These are phyloP conservation scores for Zaprionus ghesquierei DNA, from an alignment of 1,140 invertebrate species.

Conservation along the genomic window DNA sequence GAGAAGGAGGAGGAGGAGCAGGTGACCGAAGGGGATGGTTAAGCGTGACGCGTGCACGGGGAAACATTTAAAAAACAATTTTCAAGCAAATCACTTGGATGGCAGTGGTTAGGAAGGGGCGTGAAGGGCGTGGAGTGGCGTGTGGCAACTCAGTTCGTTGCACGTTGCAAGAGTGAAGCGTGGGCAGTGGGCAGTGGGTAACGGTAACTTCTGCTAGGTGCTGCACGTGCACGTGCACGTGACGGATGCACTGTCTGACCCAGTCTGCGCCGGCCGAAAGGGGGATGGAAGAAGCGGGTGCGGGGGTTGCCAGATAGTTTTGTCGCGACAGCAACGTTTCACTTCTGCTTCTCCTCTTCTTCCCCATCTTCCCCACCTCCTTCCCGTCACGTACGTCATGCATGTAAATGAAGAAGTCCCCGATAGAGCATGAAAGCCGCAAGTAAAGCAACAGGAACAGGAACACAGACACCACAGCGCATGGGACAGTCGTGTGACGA, in stretches of 20 bases:
- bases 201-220: not conserved
- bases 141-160: not conserved
- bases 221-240: constrained; percentile 50
- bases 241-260: constrained; percentile 61
- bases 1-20: not conserved
- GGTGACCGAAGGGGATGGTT: not conserved
- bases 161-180: not conserved
- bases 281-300: too few species aligned
- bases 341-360: too few species aligned
- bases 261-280: not conserved
- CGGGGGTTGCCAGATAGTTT: not conserved
- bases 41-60: constrained; percentile 17
- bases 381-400: constrained; percentile 60
- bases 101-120: not conserved
- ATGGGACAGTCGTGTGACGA: not conserved
- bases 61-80: constrained; percentile 69
- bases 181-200: not conserved
- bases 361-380: not conserved
- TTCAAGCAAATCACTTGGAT: constrained; percentile 58
- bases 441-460: constrained; percentile 8
- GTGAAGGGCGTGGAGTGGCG: not conserved
- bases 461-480: not conserved
- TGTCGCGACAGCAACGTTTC: not conserved
- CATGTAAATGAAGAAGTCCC: constrained; percentile 75
- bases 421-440: constrained; percentile 9